Evolutionary conservation across 30 jellyfish, hydroid and myxozoan genomes (phyloP).

Genomic region (Aurelia sp.): DNA sequence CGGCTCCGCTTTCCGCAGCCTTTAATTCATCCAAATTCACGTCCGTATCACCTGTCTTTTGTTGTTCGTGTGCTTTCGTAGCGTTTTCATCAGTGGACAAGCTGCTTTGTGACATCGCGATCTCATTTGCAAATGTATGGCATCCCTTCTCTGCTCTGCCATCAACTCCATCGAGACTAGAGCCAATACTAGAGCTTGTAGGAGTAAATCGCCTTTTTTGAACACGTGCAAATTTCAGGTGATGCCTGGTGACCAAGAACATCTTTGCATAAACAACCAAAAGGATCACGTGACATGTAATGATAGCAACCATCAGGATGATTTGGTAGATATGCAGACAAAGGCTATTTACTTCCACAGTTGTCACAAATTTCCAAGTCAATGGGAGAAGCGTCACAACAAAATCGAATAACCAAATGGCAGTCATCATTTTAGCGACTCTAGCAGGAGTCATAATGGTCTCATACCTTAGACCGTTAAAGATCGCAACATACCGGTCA

Average conservation of each 20-base stretch:
- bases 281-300: constrained; percentile 9
- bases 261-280: constrained; percentile 41
- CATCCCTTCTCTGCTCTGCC: not conserved
- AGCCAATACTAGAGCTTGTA: no score
- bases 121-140: no score
- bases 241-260: constrained; percentile 43
- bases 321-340: constrained; percentile 41
- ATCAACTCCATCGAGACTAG: not conserved
- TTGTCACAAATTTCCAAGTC: constrained; percentile 33
- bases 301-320: constrained; percentile 17
- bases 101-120: no score
- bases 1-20: no score
- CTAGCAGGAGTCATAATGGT: constrained; percentile 37
- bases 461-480: constrained; percentile 56
- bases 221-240: constrained; percentile 10
- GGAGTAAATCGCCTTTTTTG: no score
- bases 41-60: no score
- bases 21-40: no score
- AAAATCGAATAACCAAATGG: constrained; percentile 33
- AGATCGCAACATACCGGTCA: constrained; percentile 67
- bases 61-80: no score
- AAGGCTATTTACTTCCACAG: constrained; percentile 7
- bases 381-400: constrained; percentile 49
- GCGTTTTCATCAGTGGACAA: no score
- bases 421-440: constrained; percentile 18